These are phyloP conservation scores for Aegypius monachus DNA, from an alignment of 2,113 vertebrate genomes.

Conservation along the genomic window DNA sequence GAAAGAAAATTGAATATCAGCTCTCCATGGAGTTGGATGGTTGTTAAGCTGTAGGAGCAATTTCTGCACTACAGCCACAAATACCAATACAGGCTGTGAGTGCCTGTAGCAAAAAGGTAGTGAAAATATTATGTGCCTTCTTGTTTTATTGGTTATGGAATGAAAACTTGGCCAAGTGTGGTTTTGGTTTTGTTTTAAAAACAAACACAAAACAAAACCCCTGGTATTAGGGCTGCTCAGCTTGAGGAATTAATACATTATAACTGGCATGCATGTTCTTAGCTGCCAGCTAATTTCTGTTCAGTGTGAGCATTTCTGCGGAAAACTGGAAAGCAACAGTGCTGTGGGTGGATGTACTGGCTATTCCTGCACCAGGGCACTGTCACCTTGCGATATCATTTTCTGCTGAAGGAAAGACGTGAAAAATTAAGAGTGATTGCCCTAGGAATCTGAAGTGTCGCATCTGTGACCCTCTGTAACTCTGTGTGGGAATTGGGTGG, in stretches of 20 bases:
- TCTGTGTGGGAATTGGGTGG: not conserved
- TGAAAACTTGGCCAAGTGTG: not conserved
- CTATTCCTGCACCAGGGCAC: not conserved
- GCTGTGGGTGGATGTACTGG: not conserved
- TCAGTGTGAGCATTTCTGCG: not conserved
- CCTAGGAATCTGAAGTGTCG: not conserved
- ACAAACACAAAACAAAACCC: fast-evolving
- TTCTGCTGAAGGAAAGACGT: not conserved
- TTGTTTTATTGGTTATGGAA: not conserved
- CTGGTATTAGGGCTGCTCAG: not conserved
- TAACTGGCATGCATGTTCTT: not conserved
- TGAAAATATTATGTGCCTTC: not conserved
- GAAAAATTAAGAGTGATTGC: not conserved
- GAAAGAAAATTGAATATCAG: not conserved
- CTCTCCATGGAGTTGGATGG: not conserved
- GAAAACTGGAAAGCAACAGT: not conserved
- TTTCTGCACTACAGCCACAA: not conserved
- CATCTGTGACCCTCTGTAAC: not conserved
- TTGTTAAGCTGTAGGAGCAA: not conserved
- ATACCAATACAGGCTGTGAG: not conserved
- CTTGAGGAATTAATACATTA: not conserved
- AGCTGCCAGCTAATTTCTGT: not conserved
- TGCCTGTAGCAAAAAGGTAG: not conserved
- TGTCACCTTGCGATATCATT: not conserved
- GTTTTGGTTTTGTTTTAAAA: not conserved